phyloP scores from a whole-genome alignment of 2,888 invertebrate species.

The Bugula neritina region DNA sequence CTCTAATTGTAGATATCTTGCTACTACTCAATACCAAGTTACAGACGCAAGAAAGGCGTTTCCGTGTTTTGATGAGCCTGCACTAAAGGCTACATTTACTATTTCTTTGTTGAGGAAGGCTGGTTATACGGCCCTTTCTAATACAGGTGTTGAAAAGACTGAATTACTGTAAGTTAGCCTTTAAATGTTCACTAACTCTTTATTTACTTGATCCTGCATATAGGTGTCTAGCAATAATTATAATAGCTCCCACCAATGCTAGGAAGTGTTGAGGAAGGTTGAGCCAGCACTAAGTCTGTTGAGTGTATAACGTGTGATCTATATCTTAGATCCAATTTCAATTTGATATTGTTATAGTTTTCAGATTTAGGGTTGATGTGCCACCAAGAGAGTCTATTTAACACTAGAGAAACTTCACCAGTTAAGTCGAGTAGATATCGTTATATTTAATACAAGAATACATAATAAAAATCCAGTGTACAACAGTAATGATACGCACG shows the following conservation, averaged over 20 bases:
- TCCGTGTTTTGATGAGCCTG: conserved; percentile 86
- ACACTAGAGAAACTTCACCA: conserved; percentile 36
- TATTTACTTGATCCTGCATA: neutral
- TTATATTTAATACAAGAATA: too few relatives aligned
- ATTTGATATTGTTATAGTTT: too few relatives aligned
- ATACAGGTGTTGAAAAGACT: conserved; percentile 35
- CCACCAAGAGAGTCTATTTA: conserved; percentile 36
- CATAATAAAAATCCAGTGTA: too few relatives aligned
- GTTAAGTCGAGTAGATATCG: neutral
- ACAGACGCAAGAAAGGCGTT: conserved; percentile 85
- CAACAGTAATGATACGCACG: too few relatives aligned
- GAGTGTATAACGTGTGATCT: too few relatives aligned
- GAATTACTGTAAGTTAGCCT: neutral
- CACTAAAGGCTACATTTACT: conserved; percentile 76
- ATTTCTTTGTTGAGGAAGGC: conserved; percentile 63
- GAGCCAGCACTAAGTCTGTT: conserved; percentile 76
- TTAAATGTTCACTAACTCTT: neutral
- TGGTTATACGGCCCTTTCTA: conserved; percentile 37
- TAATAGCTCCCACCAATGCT: conserved; percentile 85
- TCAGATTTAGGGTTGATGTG: too few relatives aligned
- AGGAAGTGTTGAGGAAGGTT: conserved; percentile 87
- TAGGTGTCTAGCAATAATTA: conserved; percentile 67
- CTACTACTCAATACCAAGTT: conserved; percentile 79
- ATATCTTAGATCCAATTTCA: too few relatives aligned
- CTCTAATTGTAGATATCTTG: too few relatives aligned